phyloP scores from a whole-genome alignment of 2,797 vertebrate species.

The Alfaro cultratus region DNA sequence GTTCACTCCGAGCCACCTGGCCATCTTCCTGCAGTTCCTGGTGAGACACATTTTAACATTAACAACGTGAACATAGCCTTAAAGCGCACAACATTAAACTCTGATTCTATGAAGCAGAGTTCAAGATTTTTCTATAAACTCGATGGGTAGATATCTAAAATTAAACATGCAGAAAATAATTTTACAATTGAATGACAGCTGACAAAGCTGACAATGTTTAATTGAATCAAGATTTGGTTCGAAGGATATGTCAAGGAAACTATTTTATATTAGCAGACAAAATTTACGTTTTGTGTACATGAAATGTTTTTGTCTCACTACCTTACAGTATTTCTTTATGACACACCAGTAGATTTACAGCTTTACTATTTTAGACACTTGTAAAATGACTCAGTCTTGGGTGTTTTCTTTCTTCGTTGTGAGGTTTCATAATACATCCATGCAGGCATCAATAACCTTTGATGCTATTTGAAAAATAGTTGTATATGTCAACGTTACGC shows the following conservation, averaged over 20 bases:
- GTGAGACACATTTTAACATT: slow-evolving; percentile 56
- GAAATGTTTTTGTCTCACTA: background rate
- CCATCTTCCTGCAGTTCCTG: slow-evolving; percentile 89
- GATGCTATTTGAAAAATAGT: background rate
- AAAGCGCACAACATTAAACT: background rate
- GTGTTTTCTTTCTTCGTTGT: background rate
- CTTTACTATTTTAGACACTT: background rate
- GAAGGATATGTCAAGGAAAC: background rate
- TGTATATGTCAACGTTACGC: no score
- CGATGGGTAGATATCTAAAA: background rate
- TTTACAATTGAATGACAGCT: background rate
- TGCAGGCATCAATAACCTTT: background rate
- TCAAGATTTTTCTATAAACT: background rate
- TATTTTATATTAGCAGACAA: background rate
- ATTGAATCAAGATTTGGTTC: background rate
- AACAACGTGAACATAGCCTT: background rate
- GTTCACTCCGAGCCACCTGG: slow-evolving; percentile 88
- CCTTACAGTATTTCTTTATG: background rate
- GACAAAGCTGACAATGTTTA: background rate
- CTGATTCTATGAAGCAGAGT: background rate
- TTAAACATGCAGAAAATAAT: background rate
- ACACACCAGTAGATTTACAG: background rate
- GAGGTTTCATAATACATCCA: background rate
- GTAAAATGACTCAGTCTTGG: background rate
- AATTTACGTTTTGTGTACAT: background rate